Evolutionary conservation across 2,797 vertebrate species (phyloP), one percentile per base, ranked within the genome.

Genomic region (Masticophis lateralis): DNA sequence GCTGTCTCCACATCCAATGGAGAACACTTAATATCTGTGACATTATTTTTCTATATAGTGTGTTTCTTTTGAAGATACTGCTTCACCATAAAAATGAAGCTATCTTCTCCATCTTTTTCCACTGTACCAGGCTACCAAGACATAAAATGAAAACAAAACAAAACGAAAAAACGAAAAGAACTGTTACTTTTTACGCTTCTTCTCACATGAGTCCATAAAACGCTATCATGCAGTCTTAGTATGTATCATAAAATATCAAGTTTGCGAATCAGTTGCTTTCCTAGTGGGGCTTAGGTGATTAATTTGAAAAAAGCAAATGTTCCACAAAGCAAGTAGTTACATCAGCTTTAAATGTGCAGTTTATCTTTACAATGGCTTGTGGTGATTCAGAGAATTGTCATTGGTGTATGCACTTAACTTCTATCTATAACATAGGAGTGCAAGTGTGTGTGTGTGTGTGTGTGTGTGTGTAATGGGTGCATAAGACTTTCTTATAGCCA

Each of bases 301-400:
- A 47, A 83, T 13, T 43, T 51, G 27, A 63, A 32, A 92, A 88
- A 93, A 57, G 53, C 47, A 63, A 55, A 43, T 9, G 32, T 47
- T 92, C 89, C 47, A 63, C 25, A 66, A 79, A 59, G 74, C 61
- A 59, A 89, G n/a, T 25, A 51, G 37, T 25, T 60, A 86, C 69
- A 83, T 91, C 94, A 55, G 60, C 86, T 86, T 43, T 94, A 89
- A 95, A 86, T 87, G 89, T 74, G n/a, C 5, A n/a, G 47, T 32
- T 28, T 22, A 60, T 89, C 27, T 63, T 91, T 63, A 89, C 14
- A 43, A 20, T 66, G 56, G 25, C 25, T 61, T 60, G 79, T 32
- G 16, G 79, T n/a, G n/a, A 20, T 51, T 88, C 32, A 37, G 43
- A 89, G 12, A 37, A 51, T 8, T 83, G 43, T 22, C 56, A 37